Conservation (phyloP, 1,140 invertebrate genomes). For the Magallana angulata region DNA sequence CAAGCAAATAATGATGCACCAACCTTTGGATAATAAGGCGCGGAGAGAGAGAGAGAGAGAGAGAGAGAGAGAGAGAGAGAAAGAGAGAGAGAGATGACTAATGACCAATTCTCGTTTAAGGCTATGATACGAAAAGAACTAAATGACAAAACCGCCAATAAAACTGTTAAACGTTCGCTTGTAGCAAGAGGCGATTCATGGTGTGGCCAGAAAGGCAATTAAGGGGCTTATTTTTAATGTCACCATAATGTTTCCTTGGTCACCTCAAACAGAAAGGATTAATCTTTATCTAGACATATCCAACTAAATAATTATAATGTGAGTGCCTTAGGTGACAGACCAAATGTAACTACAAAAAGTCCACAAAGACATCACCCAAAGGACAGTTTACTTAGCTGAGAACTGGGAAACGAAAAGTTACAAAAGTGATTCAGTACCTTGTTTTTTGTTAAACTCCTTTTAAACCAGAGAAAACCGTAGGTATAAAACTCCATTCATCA, state of each 20-base stretch:
- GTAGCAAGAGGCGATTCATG: not conserved
- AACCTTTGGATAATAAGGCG: too few species aligned
- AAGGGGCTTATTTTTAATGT: not conserved
- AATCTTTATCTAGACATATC: not conserved
- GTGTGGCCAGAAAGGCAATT: slow-evolving; percentile 5
- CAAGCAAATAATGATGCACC: too few species aligned
- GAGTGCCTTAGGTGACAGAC: not conserved
- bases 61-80: not conserved
- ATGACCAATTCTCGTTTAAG: not conserved
- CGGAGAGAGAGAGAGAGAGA: not conserved
- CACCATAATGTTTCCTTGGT: not conserved
- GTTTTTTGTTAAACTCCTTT: too few species aligned
- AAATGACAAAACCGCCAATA: not conserved
- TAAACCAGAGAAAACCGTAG: too few species aligned
- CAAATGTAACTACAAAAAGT: not conserved
- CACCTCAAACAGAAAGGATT: not conserved
- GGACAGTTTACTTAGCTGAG: not conserved
- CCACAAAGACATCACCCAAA: not conserved
- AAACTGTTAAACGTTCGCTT: slow-evolving; percentile 12
- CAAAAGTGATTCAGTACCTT: not conserved
- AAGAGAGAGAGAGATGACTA: not conserved
- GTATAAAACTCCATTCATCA: too few species aligned
- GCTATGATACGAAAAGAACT: not conserved
- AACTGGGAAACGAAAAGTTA: not conserved
- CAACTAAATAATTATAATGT: not conserved